Conservation (phyloP, 2,797 vertebrate species). For the Pipistrellus pygmaeus region DNA sequence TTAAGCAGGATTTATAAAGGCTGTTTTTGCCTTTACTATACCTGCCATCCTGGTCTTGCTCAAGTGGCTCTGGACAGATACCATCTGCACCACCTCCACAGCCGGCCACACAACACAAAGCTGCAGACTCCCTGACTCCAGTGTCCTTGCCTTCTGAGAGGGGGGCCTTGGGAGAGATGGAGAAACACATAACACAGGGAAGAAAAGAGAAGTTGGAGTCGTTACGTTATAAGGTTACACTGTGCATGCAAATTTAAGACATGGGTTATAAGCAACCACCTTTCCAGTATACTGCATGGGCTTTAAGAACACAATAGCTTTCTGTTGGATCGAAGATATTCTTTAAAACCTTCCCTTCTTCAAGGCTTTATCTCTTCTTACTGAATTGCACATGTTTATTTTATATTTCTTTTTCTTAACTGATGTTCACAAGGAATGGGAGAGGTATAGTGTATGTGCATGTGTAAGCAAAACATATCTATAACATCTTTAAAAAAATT, state of each 20-base stretch:
- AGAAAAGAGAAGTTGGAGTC: constrained; percentile 71
- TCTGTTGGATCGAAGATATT: constrained; percentile 52
- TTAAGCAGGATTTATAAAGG: constrained; percentile 72
- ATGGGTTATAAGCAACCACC: constrained; percentile 55
- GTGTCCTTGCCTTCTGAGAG: constrained; percentile 70
- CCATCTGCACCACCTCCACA: constrained; percentile 74
- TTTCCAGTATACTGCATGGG: not conserved
- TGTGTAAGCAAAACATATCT: constrained; percentile 40
- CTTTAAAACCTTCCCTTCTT: constrained; percentile 46
- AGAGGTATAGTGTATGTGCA: not conserved
- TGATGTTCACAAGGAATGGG: constrained; percentile 53
- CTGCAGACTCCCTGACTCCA: constrained; percentile 77
- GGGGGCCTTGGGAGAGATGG: constrained; percentile 29
- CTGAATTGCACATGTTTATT: constrained; percentile 1
- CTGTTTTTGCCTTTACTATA: constrained; percentile 67
- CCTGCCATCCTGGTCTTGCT: constrained; percentile 72
- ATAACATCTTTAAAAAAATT: not conserved
- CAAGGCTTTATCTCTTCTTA: constrained; percentile 35
- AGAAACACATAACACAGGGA: constrained; percentile 72
- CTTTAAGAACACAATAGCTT: constrained; percentile 63
- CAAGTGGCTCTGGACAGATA: constrained; percentile 79
- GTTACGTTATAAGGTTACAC: constrained; percentile 66
- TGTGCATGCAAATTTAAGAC: constrained; percentile 43
- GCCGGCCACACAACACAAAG: constrained; percentile 72
- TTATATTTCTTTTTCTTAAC: constrained; percentile 54